These are phyloP conservation scores for Rhopalosiphum nymphaeae DNA, from an alignment of 2,888 invertebrate species.

Conservation along the genomic window DNA sequence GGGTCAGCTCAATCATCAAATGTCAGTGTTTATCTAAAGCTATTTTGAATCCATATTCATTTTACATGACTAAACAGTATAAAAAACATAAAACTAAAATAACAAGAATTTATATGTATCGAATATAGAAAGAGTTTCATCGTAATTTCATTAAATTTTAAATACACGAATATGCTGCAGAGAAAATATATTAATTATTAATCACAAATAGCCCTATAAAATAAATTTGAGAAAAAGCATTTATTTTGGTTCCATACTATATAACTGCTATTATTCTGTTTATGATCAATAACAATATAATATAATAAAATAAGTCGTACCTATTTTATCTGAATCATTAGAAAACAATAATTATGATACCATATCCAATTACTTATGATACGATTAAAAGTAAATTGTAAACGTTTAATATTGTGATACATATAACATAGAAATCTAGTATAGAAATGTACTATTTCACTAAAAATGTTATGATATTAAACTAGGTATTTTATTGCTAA, in stretches of 20 bases:
- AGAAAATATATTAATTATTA: neutral
- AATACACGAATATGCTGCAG: neutral
- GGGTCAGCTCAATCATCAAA: conserved; percentile 39
- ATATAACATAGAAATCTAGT: neutral
- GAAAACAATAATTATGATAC: neutral
- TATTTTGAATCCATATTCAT: neutral
- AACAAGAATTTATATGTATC: neutral
- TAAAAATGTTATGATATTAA: neutral
- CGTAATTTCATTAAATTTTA: neutral
- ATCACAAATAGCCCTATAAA: neutral
- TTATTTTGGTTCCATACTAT: neutral
- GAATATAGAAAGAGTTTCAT: neutral
- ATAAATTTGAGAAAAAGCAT: neutral
- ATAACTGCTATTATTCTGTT: neutral
- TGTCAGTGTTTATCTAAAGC: conserved; percentile 27
- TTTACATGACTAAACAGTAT: conserved; percentile 1
- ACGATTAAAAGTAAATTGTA: neutral
- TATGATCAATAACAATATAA: neutral
- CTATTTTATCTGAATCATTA: neutral
- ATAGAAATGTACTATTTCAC: neutral
- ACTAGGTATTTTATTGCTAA: neutral
- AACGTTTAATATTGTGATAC: neutral
- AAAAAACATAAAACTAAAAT: neutral
- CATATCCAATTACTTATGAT: neutral
- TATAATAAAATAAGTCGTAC: neutral